phyloP scores from a whole-genome alignment of 2,113 vertebrate genomes.

The Tamias sibiricus region DNA sequence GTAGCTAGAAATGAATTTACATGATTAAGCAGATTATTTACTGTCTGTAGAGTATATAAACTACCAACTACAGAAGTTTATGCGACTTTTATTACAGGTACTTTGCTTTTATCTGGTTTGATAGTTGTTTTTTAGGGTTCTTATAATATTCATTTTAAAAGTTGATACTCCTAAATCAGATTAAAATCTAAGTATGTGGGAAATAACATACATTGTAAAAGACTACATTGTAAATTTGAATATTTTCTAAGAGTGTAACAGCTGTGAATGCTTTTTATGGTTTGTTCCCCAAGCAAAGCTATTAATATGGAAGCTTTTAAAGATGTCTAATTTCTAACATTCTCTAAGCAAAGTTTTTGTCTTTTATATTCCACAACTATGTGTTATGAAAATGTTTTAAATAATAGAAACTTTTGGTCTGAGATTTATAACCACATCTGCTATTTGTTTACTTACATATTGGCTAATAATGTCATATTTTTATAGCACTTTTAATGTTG shows the following conservation, averaged over 20 bases:
- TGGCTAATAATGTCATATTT: slow-evolving; percentile 48
- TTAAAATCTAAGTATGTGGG: slow-evolving; percentile 48
- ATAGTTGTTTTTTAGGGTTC: not conserved
- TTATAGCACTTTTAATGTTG: not conserved
- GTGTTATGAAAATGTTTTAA: not conserved
- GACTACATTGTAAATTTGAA: slow-evolving; percentile 38
- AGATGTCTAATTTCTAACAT: slow-evolving; percentile 38
- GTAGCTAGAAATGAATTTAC: slow-evolving; percentile 53
- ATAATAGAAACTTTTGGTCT: slow-evolving; percentile 18
- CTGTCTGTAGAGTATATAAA: slow-evolving; percentile 33
- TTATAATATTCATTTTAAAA: slow-evolving; percentile 64
- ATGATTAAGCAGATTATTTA: slow-evolving; percentile 47
- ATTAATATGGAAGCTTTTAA: slow-evolving; percentile 43
- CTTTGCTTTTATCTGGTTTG: slow-evolving; percentile 34
- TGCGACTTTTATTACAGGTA: slow-evolving; percentile 59
- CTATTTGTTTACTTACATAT: slow-evolving; percentile 47
- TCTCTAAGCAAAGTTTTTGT: not conserved
- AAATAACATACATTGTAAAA: slow-evolving; percentile 48
- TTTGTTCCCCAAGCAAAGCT: slow-evolving; percentile 13
- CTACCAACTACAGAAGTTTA: slow-evolving; percentile 49
- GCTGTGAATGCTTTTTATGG: slow-evolving; percentile 15
- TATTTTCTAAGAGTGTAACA: slow-evolving; percentile 18
- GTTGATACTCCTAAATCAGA: not conserved
- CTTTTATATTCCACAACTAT: not conserved
- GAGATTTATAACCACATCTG: slow-evolving; percentile 47